phyloP scores from a whole-genome alignment of 2,797 vertebrate species.

The Linurgus olivaceus region DNA sequence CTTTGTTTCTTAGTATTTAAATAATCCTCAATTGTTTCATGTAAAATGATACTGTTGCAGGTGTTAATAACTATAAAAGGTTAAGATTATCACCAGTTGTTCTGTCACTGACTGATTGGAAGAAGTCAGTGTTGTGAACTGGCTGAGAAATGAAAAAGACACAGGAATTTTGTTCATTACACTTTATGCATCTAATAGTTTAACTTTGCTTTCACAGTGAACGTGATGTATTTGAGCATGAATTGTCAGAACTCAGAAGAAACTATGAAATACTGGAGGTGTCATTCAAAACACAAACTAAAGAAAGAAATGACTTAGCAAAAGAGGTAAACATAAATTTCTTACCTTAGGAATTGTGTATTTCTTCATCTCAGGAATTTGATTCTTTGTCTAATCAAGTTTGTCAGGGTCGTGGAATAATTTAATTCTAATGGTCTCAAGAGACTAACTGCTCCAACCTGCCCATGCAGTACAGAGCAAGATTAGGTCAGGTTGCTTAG shows the following conservation, averaged over 20 bases:
- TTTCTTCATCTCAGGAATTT: neutral
- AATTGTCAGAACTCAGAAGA: conserved; percentile 84
- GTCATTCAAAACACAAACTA: conserved; percentile 79
- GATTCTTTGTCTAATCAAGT: neutral
- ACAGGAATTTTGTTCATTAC: neutral
- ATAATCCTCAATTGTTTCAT: neutral
- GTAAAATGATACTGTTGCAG: neutral
- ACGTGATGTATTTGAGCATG: conserved; percentile 87
- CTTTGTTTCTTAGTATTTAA: neutral
- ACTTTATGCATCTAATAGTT: neutral
- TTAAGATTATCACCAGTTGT: neutral
- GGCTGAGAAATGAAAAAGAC: neutral
- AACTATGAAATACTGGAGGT: conserved; percentile 84
- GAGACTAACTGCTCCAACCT: neutral
- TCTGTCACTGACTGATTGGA: neutral
- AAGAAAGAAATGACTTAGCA: conserved; percentile 86
- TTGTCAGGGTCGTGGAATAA: neutral
- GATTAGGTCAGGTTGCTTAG: neutral
- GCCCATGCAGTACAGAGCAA: neutral
- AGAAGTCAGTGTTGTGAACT: neutral
- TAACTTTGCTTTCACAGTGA: conserved; percentile 79
- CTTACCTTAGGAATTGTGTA: neutral
- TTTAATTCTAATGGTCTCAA: neutral
- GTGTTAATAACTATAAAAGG: neutral
- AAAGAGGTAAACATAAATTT: conserved; percentile 84